Evolutionary conservation across 2,797 vertebrate species (phyloP).

Genomic region (Melanotaenia boesemani): DNA sequence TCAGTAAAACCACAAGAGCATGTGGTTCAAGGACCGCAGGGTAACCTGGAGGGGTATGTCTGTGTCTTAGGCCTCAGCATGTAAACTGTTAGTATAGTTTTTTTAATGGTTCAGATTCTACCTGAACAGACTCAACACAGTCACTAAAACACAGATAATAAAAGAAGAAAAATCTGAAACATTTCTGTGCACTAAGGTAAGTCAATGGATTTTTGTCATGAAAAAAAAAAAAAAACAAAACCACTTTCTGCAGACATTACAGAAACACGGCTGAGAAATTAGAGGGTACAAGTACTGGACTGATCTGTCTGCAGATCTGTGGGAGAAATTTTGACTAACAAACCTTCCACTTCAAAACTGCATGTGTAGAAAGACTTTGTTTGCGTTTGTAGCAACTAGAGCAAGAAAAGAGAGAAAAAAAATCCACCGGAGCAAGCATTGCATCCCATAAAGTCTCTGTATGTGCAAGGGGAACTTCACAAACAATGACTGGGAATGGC

Average conservation of each 20-base stretch:
- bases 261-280: no score
- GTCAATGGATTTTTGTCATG: no score
- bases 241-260: background rate
- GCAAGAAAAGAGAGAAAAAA: background rate
- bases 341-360: background rate
- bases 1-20: slow-evolving; percentile 31
- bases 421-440: background rate
- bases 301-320: no score
- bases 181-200: no score
- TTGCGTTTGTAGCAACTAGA: background rate
- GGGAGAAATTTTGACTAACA: no score
- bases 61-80: slow-evolving; percentile 35
- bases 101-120: slow-evolving; percentile 46
- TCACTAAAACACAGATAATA: background rate
- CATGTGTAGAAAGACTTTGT: background rate
- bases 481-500: background rate
- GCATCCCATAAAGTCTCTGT: background rate
- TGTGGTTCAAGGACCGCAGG: slow-evolving; percentile 34
- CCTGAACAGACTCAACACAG: slow-evolving; percentile 35
- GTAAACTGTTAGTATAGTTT: slow-evolving; percentile 50
- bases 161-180: no score
- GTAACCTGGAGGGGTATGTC: slow-evolving; percentile 26
- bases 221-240: background rate
- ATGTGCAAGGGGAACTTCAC: background rate
- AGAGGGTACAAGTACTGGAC: no score